phyloP scores from a whole-genome alignment of 2,888 invertebrate genomes.

The Stenurella melanura region DNA sequence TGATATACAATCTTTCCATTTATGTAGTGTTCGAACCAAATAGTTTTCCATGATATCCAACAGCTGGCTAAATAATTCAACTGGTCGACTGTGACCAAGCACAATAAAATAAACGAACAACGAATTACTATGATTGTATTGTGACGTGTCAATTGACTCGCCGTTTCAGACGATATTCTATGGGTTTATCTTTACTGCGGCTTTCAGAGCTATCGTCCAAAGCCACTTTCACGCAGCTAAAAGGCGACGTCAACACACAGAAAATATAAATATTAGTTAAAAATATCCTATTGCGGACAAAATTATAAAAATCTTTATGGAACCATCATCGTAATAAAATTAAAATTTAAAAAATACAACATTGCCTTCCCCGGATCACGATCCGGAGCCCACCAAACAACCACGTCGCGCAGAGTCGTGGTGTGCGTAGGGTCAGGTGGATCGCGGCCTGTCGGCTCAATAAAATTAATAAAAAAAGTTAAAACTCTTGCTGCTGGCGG shows the following conservation, averaged over 20 bases:
- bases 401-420: no score
- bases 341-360: no score
- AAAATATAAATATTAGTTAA: background rate
- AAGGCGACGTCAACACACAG: background rate
- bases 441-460: no score
- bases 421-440: no score
- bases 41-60: background rate
- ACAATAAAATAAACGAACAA: constrained; percentile 64
- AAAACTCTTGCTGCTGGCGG: no score
- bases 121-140: constrained; percentile 64
- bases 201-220: constrained; percentile 23
- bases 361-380: no score
- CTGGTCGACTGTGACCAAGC: constrained; percentile 52
- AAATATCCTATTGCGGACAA: no score
- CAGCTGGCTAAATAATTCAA: constrained; percentile 27
- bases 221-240: constrained; percentile 26
- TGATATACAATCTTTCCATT: constrained; percentile 28
- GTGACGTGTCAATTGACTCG: constrained; percentile 65
- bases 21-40: constrained; percentile 17
- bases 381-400: no score
- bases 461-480: no score
- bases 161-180: constrained; percentile 45
- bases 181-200: constrained; percentile 40
- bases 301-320: no score
- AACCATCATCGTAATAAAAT: no score